These are phyloP conservation scores for Globodera rostochiensis DNA, from an alignment of 1,140 invertebrate species.

Conservation along the genomic window DNA sequence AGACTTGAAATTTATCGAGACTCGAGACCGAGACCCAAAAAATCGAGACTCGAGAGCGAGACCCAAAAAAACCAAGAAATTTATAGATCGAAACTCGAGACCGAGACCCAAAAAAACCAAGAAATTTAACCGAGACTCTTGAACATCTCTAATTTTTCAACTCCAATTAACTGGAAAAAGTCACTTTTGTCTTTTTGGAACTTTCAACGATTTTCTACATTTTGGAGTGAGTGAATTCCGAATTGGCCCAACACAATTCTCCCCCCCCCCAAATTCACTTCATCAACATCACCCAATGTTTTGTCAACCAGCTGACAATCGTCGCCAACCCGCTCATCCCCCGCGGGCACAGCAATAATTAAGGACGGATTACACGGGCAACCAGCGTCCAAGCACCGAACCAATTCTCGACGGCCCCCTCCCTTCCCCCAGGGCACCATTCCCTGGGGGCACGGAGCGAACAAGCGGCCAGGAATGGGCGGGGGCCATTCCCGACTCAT, in stretches of 20 bases:
- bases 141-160: no score
- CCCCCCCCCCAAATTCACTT: not conserved
- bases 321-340: not conserved
- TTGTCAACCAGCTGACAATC: not conserved
- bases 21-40: no score
- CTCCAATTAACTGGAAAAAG: no score
- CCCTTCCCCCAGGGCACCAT: not conserved
- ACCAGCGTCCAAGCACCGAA: not conserved
- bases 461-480: not conserved
- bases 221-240: not conserved
- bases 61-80: no score
- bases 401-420: not conserved
- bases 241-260: not conserved
- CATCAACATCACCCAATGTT: constrained; percentile 1
- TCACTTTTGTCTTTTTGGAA: not conserved
- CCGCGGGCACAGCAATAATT: not conserved
- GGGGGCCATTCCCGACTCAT: not conserved
- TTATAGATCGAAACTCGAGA: no score
- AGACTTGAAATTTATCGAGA: no score
- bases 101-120: no score
- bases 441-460: not conserved
- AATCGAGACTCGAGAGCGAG: no score
- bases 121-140: no score
- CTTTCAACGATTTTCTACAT: not conserved
- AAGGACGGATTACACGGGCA: constrained; percentile 3